Evolutionary conservation across 2,888 invertebrate genomes (phyloP).

Genomic region (Linnaemya tessellans): DNA sequence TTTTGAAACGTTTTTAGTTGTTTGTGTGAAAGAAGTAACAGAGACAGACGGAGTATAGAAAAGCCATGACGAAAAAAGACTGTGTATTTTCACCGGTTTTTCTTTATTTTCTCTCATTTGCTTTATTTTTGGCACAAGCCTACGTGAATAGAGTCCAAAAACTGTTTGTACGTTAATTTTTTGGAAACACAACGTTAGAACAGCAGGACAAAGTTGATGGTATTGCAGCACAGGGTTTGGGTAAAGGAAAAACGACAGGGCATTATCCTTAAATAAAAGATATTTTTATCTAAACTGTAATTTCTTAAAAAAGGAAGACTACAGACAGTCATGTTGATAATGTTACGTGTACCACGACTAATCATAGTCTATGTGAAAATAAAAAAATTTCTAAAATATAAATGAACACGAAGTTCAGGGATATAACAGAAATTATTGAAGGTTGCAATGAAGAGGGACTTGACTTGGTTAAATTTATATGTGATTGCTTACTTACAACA

Average conservation of each 20-base stretch:
- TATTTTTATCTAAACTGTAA: conserved; percentile 30
- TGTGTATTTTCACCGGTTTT: conserved; percentile 13
- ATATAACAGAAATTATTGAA: conserved; percentile 24
- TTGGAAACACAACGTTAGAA: conserved; percentile 19
- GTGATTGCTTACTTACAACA: too few species aligned
- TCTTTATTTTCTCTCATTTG: neutral
- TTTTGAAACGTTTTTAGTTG: neutral
- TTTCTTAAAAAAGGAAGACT: conserved; percentile 44
- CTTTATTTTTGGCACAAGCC: conserved; percentile 79
- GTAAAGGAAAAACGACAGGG: conserved; percentile 47
- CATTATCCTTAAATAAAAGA: conserved; percentile 60
- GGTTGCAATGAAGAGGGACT: neutral
- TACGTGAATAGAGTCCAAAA: conserved; percentile 81
- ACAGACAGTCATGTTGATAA: conserved; percentile 56
- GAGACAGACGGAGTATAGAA: conserved; percentile 9
- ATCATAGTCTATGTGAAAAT: neutral
- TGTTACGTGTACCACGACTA: conserved; percentile 5
- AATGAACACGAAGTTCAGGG: conserved; percentile 53
- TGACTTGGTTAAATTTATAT: neutral
- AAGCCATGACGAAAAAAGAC: conserved; percentile 16
- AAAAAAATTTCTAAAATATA: neutral
- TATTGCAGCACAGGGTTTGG: conserved; percentile 27
- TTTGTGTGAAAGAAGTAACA: conserved; percentile 19
- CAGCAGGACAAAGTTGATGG: conserved; percentile 30
- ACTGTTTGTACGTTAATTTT: conserved; percentile 74